Evolutionary conservation across 2,113 vertebrate species (phyloP).

Genomic region (Neodontobutis hainanensis): DNA sequence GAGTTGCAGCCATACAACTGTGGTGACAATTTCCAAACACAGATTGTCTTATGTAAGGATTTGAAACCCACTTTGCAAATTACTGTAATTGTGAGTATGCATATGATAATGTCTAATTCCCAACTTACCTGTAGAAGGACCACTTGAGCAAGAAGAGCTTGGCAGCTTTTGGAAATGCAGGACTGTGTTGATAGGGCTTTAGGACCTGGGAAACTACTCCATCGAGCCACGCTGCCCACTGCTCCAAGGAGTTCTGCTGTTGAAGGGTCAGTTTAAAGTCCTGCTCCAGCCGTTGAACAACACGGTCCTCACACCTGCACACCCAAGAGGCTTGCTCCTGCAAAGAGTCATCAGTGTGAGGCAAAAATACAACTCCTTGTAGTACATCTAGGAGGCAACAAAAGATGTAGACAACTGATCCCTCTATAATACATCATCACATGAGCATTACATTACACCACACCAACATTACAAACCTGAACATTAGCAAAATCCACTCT

Average conservation of each 20-base stretch:
- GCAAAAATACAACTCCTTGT: neutral
- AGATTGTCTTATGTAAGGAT: no score
- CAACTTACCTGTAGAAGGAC: constrained; percentile 91
- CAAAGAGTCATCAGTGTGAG: neutral
- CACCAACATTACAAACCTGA: constrained; percentile 74
- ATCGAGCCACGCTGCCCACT: constrained; percentile 94
- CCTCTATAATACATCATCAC: no score
- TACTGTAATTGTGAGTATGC: no score
- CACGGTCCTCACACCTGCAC: constrained; percentile 90
- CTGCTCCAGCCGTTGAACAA: constrained; percentile 91
- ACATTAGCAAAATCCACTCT: constrained; percentile 94
- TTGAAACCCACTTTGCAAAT: no score
- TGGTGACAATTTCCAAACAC: no score
- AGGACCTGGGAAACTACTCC: constrained; percentile 90
- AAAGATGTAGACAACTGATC: no score
- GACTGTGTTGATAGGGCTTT: constrained; percentile 89
- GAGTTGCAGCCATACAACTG: no score
- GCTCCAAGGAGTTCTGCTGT: constrained; percentile 94
- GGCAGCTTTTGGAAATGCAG: constrained; percentile 88
- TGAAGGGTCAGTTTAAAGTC: constrained; percentile 94
- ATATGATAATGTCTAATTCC: neutral
- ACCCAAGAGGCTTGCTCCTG: constrained; percentile 97
- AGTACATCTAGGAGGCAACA: neutral
- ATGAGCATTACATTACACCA: no score
- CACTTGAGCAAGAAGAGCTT: constrained; percentile 94